Percentiles rank a stretch among this genome's conserved stretches.
Conservation (phyloP, 2,113 vertebrate species). For the Takifugu flavidus region DNA sequence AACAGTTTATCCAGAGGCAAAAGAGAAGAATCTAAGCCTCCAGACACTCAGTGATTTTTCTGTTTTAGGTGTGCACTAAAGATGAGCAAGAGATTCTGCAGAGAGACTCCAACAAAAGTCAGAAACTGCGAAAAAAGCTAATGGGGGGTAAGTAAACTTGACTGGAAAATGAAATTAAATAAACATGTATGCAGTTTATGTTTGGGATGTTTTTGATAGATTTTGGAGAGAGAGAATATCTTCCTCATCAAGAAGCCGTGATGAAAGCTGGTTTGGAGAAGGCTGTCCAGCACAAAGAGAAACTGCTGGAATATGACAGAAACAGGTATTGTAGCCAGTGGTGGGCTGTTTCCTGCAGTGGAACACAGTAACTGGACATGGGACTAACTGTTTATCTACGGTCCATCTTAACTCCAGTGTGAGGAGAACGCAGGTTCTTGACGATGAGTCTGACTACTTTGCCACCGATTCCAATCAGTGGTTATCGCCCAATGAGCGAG, state of each 20-base stretch:
- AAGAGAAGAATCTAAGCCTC: too few species aligned
- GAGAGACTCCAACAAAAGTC: slow-evolving; percentile 96
- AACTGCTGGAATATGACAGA: slow-evolving; percentile 90
- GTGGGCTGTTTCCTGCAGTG: not conserved
- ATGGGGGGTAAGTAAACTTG: slow-evolving; percentile 80
- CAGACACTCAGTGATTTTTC: not conserved
- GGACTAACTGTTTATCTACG: not conserved
- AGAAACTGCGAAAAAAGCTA: slow-evolving; percentile 93
- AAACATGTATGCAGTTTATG: not conserved
- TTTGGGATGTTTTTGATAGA: slow-evolving; percentile 54
- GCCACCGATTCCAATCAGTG: slow-evolving; percentile 93
- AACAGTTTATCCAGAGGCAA: too few species aligned
- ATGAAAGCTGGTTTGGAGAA: slow-evolving; percentile 86
- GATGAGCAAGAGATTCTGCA: slow-evolving; percentile 94
- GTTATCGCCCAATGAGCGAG: slow-evolving; percentile 86
- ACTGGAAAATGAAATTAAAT: not conserved
- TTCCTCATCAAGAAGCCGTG: slow-evolving; percentile 81
- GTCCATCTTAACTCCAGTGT: slow-evolving; percentile 68
- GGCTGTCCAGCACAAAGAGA: slow-evolving; percentile 95
- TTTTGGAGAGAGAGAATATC: slow-evolving; percentile 69
- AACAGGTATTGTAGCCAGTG: slow-evolving; percentile 78
- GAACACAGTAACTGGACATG: not conserved
- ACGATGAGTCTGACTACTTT: slow-evolving; percentile 96
- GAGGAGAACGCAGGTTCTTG: slow-evolving; percentile 91
- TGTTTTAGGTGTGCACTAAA: slow-evolving; percentile 87